Evolutionary conservation across 2,797 vertebrate genomes (phyloP).

Genomic region (Pangasius larnaudii): DNA sequence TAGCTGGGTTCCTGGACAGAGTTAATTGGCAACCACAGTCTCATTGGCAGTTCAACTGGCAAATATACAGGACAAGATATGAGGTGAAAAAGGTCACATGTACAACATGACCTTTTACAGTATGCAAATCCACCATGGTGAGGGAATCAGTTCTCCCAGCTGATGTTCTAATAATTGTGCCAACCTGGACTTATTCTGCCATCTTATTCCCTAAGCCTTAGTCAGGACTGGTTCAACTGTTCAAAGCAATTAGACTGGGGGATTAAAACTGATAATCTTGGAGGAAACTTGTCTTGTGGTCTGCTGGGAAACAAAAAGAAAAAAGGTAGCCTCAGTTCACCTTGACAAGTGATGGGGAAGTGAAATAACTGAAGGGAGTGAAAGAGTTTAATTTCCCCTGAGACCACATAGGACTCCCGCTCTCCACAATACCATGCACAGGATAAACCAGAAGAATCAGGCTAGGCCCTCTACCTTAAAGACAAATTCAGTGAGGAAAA

Average conservation of each 20-base stretch:
- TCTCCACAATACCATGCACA: neutral
- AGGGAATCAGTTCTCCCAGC: neutral
- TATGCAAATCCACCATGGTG: neutral
- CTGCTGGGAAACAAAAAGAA: neutral
- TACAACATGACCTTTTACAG: neutral
- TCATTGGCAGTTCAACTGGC: neutral
- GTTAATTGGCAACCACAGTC: neutral
- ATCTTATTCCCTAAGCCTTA: neutral
- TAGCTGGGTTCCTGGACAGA: neutral
- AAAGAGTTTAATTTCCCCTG: constrained; percentile 45
- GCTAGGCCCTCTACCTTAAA: neutral
- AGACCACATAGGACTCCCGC: neutral
- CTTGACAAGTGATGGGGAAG: constrained; percentile 39
- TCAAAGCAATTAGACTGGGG: neutral
- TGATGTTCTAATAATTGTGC: neutral
- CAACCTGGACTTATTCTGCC: neutral
- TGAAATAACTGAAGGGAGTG: constrained; percentile 21
- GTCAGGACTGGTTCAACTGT: neutral
- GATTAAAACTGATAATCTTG: constrained; percentile 14
- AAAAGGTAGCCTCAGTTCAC: neutral
- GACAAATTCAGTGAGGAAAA: too few species aligned
- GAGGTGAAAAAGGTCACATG: neutral
- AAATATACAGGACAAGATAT: neutral
- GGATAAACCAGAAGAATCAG: constrained; percentile 10
- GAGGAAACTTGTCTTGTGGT: neutral